These are phyloP conservation scores for Acromyrmex charruanus DNA, from an alignment of 1,140 invertebrate species.

Conservation along the genomic window DNA sequence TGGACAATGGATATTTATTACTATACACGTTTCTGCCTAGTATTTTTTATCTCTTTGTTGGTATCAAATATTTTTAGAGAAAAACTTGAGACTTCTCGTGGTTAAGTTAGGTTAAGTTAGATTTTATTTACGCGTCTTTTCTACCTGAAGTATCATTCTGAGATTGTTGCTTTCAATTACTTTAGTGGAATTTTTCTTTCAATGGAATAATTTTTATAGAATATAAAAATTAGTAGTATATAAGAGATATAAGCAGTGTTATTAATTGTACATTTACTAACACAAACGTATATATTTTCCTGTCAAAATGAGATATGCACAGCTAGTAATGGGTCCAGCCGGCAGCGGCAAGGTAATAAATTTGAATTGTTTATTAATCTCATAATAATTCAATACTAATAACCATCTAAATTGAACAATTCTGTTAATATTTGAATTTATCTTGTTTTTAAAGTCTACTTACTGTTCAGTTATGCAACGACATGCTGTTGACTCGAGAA, in stretches of 20 bases:
- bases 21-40: too few species aligned
- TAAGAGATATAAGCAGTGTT: neutral
- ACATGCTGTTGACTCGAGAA: conserved; percentile 92
- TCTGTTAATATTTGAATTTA: conserved; percentile 32
- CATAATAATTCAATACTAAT: conserved; percentile 16
- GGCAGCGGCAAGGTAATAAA: conserved; percentile 95
- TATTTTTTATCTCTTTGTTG: too few species aligned
- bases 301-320: conserved; percentile 94
- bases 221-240: neutral
- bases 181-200: neutral
- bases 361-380: neutral
- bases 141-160: neutral
- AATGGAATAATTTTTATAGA: neutral
- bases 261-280: neutral
- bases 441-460: conserved; percentile 91
- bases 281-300: neutral
- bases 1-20: too few species aligned
- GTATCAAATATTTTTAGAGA: too few species aligned
- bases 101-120: too few species aligned
- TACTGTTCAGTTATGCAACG: conserved; percentile 96
- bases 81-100: too few species aligned
- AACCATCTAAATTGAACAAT: conserved; percentile 3
- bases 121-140: too few species aligned
- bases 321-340: conserved; percentile 97
- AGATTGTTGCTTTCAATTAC: neutral